Evolutionary conservation across 2,797 vertebrate species (phyloP).

Genomic region (Eulemur rubriventer): DNA sequence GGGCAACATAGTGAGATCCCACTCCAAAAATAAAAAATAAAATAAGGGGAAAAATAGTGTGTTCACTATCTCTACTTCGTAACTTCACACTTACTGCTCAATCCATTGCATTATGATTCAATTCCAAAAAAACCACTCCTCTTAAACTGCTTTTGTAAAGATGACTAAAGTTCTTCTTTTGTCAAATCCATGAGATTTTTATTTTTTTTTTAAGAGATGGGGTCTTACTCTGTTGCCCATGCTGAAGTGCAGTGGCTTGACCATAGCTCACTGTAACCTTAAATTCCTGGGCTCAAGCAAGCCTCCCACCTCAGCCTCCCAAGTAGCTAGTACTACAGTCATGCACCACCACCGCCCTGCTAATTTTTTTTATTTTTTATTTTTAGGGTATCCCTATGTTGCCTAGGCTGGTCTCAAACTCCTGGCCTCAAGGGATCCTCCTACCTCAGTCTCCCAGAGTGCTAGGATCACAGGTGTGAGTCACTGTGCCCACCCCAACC

Average conservation of each 20-base stretch:
- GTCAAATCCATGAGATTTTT: background rate
- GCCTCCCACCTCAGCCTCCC: background rate
- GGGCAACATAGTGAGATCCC: background rate
- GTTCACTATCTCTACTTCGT: background rate
- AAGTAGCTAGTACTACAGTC: background rate
- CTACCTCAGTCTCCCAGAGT: too few species aligned
- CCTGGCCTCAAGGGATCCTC: too few species aligned
- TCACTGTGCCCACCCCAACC: too few species aligned
- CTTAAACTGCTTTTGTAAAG: background rate
- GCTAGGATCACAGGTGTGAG: too few species aligned
- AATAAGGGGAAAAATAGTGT: background rate
- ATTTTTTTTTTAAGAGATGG: background rate
- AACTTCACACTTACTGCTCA: background rate
- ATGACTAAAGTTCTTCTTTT: background rate
- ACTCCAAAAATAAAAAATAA: background rate
- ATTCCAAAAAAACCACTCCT: background rate
- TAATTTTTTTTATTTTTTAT: background rate
- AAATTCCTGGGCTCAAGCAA: too few species aligned
- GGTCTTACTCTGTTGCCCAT: background rate
- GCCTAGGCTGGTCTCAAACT: too few species aligned
- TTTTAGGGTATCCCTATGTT: too few species aligned
- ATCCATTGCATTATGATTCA: background rate
- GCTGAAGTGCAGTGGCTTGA: background rate
- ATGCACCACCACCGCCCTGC: background rate
- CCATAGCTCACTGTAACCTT: background rate